Evolutionary conservation across 2,797 vertebrate genomes (phyloP), one percentile per base, ranked within the genome.

Genomic region (Falco berigora): DNA sequence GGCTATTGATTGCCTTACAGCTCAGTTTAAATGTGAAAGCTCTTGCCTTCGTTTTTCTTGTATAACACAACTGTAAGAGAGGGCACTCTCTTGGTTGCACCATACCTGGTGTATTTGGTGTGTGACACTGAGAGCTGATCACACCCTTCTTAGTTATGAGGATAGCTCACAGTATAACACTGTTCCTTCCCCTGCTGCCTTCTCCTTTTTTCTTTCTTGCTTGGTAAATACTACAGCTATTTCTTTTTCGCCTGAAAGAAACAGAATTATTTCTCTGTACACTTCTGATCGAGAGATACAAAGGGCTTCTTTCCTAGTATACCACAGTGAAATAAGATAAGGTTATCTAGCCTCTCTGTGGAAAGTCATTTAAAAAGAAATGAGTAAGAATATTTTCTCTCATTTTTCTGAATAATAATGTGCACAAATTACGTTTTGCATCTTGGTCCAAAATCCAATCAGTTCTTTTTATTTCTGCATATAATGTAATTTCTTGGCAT

Each of bases 361-460:
- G 52, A 79, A 96, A 86, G n/a, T 85, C 10, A 59, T 89, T 96
- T 75, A 34, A 92, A 58, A 80, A 76, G 56, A 86, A 86, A 42
- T 25, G 12, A 69, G 23, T 42, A 66, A 73, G 52, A 84, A 34
- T 80, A 50, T 85, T 88, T 92, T 53, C 18, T 74, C 47, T 55
- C 11, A 34, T 79, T 82, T 92, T 88, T 77, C 38, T 80, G 25
- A 75, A 82, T 91, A 92, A 81, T 68, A 88, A 81, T 15, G 1
- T 36, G 14, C 49, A 49, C 52, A 72, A 63, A 95, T 95, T 86
- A 85, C 55, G 21, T 56, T 88, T 76, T 91, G 50, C 13, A 34
- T 75, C 66, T 89, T 93, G 62, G 47, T 92, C 87, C 91, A 87
- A 86, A 86, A 88, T 71, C 42, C 74, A 91, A 47, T 90, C 59